Conservation (phyloP, 2,113 vertebrate genomes). For the Speoplatyrhinus poulsoni region DNA sequence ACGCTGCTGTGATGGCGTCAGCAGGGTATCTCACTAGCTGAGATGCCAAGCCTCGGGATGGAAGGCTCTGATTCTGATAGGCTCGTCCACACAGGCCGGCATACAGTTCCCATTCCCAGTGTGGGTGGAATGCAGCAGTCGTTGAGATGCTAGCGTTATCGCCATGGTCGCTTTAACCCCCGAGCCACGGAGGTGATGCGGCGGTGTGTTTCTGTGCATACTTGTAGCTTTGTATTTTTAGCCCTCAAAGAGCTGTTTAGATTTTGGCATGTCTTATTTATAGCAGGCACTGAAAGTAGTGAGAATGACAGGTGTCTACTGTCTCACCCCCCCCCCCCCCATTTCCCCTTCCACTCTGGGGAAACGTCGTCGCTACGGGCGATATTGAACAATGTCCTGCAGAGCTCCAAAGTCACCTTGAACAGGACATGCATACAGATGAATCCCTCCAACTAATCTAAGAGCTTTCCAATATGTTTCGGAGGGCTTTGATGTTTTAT, state of each 20-base stretch:
- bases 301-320: slow-evolving; percentile 75
- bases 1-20: slow-evolving; percentile 23
- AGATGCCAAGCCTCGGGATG: slow-evolving; percentile 20
- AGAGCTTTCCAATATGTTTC: too few relatives aligned
- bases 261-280: slow-evolving; percentile 76
- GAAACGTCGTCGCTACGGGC: slow-evolving; percentile 45
- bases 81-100: background rate
- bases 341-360: slow-evolving; percentile 28
- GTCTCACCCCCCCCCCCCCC: slow-evolving; percentile 25
- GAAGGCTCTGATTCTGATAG: slow-evolving; percentile 21
- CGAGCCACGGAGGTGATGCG: slow-evolving; percentile 49
- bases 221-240: slow-evolving; percentile 68
- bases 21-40: slow-evolving; percentile 21
- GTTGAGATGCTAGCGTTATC: slow-evolving; percentile 45
- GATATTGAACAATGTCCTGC: slow-evolving; percentile 41
- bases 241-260: slow-evolving; percentile 45
- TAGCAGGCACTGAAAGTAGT: slow-evolving; percentile 71
- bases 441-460: background rate
- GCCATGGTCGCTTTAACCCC: slow-evolving; percentile 47
- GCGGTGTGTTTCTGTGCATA: slow-evolving; percentile 51
- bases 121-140: slow-evolving; percentile 31
- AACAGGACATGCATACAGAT: slow-evolving; percentile 41
- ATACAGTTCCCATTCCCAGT: background rate
- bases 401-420: slow-evolving; percentile 69
- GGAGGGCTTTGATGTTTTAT: too few relatives aligned